Base-by-base conservation (phyloP, 2,888 invertebrate genomes). In the Sphaerophoria taeniata region DNA sequence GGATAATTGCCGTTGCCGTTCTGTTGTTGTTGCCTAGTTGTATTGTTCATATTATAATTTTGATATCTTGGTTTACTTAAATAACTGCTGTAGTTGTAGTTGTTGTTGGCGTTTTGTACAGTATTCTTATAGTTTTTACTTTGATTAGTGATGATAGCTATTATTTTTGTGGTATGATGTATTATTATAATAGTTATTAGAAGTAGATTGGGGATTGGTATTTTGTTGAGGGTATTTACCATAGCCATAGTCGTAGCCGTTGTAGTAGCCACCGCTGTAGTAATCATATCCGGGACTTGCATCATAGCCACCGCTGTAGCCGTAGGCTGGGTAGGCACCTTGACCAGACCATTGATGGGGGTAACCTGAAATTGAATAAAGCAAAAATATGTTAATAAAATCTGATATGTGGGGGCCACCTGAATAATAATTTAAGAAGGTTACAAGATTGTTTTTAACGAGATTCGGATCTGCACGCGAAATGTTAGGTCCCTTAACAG, bases 271-370 rank as follows among this genome's bases (percentile, higher is more conserved):
- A 84, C 94, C 94, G 90, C 95, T 94, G 92, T 96, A 96, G 90
- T 95, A 95, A 88, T 96, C 95, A 92, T 95, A 95, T 89, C 95
- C 94, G 73, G 93, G 95, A 89, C 94, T 94, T 89, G 95, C 94
- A 87, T 90, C 88, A 88, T 90, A 94, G 85, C 95, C 94, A 87
- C 94, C 92, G 53, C 94, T 95, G 89, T 95, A 94, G 7, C 95
- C 94, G 88, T 96, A 95, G 4, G 95, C 94, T 0, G 95, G 95
- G 84, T 96, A 94, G 45, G 96, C 95, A 9, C 95, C 93, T 89
- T 91, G 92, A 72, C 93, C 93, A 88, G 93, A 93, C 89, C 93
- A 93, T 84, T 88, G 90, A 87, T 90, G 90, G 60, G 90, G 88
- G 88, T 91, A 91, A 87, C 90, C 91, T 91, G 80, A 56, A 78